Conservation (phyloP, 53 echinoderm and acorn worm genomes). For the Stichopus horrens region DNA sequence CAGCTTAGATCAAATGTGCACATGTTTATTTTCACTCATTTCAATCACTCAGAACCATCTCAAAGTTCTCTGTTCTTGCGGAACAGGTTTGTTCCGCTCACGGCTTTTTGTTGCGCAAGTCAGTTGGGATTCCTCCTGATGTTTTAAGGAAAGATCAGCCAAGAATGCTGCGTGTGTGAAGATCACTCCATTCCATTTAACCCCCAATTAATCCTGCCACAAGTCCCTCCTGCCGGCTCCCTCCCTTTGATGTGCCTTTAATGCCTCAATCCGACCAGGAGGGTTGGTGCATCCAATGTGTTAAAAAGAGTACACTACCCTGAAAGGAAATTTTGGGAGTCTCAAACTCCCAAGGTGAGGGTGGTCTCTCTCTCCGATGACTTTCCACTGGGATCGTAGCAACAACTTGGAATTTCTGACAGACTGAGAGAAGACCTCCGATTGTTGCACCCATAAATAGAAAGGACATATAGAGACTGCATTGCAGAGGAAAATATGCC, state of each 20-base stretch:
- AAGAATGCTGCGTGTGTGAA: no score
- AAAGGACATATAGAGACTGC: background rate
- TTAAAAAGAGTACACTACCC: conserved; percentile 8
- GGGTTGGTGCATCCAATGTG: conserved; percentile 1
- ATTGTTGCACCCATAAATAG: background rate
- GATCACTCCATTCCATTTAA: background rate
- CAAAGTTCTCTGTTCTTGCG: background rate
- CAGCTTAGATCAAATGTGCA: conserved; percentile 28
- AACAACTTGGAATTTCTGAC: conserved; percentile 15
- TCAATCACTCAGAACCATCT: conserved; percentile 1
- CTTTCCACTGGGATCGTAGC: conserved; percentile 2
- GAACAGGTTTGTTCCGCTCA: background rate
- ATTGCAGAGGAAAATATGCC: background rate
- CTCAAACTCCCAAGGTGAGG: conserved; percentile 27
- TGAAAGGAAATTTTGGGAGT: conserved; percentile 19
- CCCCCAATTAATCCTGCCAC: background rate
- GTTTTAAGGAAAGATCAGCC: no score
- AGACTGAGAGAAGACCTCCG: background rate
- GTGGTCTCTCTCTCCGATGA: conserved; percentile 16
- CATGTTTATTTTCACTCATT: conserved; percentile 31
- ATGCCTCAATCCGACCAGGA: conserved; percentile 29
- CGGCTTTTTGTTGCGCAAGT: background rate
- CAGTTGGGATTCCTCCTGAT: no score
- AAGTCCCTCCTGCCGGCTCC: conserved; percentile 16
- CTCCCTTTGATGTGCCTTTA: conserved; percentile 33